Conservation (phyloP, 2,113 vertebrate species). For the Crotalus viridis region DNA sequence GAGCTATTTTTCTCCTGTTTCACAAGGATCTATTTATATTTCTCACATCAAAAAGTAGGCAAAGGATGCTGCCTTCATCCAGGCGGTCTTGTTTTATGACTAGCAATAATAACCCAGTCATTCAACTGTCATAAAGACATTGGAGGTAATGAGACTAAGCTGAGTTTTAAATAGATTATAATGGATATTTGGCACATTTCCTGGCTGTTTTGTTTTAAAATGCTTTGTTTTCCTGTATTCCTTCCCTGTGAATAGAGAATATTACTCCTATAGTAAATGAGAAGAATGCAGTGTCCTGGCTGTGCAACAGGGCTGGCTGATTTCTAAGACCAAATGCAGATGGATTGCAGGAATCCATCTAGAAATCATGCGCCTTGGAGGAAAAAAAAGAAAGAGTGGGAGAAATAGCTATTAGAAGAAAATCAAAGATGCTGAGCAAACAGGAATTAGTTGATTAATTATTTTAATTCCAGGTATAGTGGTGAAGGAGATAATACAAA, state of each 20-base stretch:
- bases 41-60: slow-evolving; percentile 50
- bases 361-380: slow-evolving; percentile 27
- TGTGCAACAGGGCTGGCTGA: slow-evolving; percentile 14
- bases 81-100: slow-evolving; percentile 52
- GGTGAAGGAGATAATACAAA: slow-evolving; percentile 39
- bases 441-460: slow-evolving; percentile 47
- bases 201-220: neutral
- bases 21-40: slow-evolving; percentile 57
- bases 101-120: slow-evolving; percentile 39
- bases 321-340: slow-evolving; percentile 23
- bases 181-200: slow-evolving; percentile 7
- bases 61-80: slow-evolving; percentile 26
- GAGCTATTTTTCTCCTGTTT: slow-evolving; percentile 50
- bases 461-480: slow-evolving; percentile 50
- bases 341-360: slow-evolving; percentile 29
- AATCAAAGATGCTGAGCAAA: slow-evolving; percentile 40
- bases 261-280: slow-evolving; percentile 19
- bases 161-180: slow-evolving; percentile 31
- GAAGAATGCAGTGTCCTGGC: neutral
- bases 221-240: neutral
- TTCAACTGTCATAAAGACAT: slow-evolving; percentile 39
- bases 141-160: slow-evolving; percentile 20
- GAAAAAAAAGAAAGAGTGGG: slow-evolving; percentile 22
- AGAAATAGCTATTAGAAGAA: neutral
- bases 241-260: neutral